Base-by-base conservation (phyloP, 1,140 invertebrate species). In the Lethocerus indicus region DNA sequence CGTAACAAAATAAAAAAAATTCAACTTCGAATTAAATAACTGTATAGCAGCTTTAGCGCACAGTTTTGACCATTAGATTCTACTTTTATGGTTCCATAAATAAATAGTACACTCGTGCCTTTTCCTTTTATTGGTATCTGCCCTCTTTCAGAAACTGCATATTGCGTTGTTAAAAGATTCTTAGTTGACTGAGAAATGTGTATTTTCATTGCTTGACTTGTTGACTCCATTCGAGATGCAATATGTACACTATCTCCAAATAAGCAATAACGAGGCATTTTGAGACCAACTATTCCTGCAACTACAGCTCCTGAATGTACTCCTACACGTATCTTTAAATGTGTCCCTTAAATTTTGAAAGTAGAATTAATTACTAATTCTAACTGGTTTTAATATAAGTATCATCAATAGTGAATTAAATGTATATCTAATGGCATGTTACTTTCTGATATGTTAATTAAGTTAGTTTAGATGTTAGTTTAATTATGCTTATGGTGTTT, bases 201-300 rank as follows among this genome's bases (percentile, higher is more conserved):
- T 54, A 97, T 88, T 66, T 87, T 86, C 83, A 93, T 92, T 0
- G 87, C 80, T 61, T 83, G 76, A 49, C 86, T 87, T 1, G 86
- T 90, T 1, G 85, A 87, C 61, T 94, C 89, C 87, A 93, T 91
- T 21, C 87, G 65, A 0, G 86, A 88, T 3, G 88, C 88, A 5
- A 86, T 92, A 61, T 93, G 92, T 0, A 93, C 89, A 0, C 85
- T 84, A 60, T 94, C 89, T 1, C 91, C 91, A 60, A 95, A 95
- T 0, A 94, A 67, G 59, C 87, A 91, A 65, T 90, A 92, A n/a
- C 86, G 69, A 0, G 89, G 90, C 90, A 95, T 95, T 69, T 93
- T 95, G 1, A 92, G 63, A 0, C 91, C 91, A 1, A 96, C 91
- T 21, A 95, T 93, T 14, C 91, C 91, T 1, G 91, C 90, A 0